Evolutionary conservation across 1,140 invertebrate genomes (phyloP), one percentile per base, ranked within the genome.

Genomic region (Drosophila pseudoobscura): DNA sequence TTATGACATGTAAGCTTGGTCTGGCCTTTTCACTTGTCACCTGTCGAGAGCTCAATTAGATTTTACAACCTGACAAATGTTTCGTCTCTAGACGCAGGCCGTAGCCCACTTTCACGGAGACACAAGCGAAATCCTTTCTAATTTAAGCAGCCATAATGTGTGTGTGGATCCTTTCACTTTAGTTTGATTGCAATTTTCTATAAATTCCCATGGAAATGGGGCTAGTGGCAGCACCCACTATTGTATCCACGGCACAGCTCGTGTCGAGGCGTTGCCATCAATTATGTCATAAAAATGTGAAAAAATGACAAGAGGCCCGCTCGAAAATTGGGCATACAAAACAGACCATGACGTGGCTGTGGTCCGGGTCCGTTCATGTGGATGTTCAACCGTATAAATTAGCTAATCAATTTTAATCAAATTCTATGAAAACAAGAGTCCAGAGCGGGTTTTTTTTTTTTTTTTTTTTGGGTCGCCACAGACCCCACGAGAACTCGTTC

Each of bases 401-500:
- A 76, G 68, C 62, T 76, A 75, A 76, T 76, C 76, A 76, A 76
- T 76, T 76, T 77, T 77, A 76, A 76, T 76, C 74, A 76, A 76
- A 76, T 74, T 74, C 71, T 64, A 72, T 74, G 59, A 57, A 70
- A 63, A 43, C 54, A 74, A 49, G 53, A 50, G 52, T 56, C 24
- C 44, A 53, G 66, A 69, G 66, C 63, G 52, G 52, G 47, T 71
- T 71, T 71, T 17, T 17, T 17, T 17, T 74, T 54, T 45, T 41
- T 71, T 71, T 71, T 17, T 17, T 17, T 17, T 74, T 54, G 44
- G 71, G 63, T 59, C 62, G 61, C 31, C 49, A 47, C 13, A 50
- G 62, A 57, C 39, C 44, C 35, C 47, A 13, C 39, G 35, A 39
- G 15, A 55, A 66, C 74, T 53, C 26, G 74, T 62, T 76, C 57